phyloP scores from a whole-genome alignment of 2,888 invertebrate species.

The Nemotelus nigrinus region DNA sequence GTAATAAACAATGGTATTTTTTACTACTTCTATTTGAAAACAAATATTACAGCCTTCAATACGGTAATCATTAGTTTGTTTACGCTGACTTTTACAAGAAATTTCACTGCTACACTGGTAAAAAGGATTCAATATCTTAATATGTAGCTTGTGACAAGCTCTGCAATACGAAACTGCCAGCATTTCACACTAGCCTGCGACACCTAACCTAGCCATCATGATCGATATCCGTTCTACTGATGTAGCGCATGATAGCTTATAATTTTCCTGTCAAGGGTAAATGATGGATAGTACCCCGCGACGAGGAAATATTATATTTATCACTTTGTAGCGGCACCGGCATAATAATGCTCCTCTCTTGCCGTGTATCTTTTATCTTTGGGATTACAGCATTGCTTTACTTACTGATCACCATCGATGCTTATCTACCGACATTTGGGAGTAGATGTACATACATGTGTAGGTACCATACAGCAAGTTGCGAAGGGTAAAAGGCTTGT shows the following conservation, averaged over 20 bases:
- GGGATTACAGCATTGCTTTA: conserved; percentile 21
- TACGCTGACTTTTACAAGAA: no score
- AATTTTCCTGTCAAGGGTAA: conserved; percentile 39
- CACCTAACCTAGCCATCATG: conserved; percentile 38
- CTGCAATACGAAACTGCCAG: not conserved
- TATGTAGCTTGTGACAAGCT: not conserved
- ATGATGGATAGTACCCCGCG: conserved; percentile 41
- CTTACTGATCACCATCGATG: conserved; percentile 6
- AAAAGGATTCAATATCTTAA: conserved; percentile 21
- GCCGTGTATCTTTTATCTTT: conserved; percentile 33
- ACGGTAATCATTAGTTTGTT: no score
- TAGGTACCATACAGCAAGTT: no score
- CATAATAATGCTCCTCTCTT: conserved; percentile 22
- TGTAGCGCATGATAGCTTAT: conserved; percentile 35
- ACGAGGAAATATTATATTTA: conserved; percentile 42
- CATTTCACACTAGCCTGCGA: conserved; percentile 40
- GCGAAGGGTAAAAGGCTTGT: conserved; percentile 1
- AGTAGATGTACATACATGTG: no score
- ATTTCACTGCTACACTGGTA: not conserved
- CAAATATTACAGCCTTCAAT: no score
- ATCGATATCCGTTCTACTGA: conserved; percentile 39
- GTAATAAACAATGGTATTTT: no score
- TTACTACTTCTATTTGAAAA: no score
- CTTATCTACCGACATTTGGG: no score
- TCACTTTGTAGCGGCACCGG: conserved; percentile 35